Evolutionary conservation across 1,140 invertebrate species (phyloP).

Genomic region (Helicorthomorpha holstii): DNA sequence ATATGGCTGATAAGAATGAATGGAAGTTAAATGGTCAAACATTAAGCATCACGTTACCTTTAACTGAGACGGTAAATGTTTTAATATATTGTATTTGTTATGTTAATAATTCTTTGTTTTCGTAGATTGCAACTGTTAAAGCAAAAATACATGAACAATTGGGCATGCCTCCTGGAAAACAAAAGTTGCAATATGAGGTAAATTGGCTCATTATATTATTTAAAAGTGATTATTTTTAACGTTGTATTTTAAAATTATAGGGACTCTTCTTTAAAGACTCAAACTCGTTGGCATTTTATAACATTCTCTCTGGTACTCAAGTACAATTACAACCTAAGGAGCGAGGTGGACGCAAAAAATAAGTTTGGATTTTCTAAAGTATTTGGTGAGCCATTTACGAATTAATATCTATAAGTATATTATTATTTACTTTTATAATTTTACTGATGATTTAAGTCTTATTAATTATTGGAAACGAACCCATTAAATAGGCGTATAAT

Average conservation of each 20-base stretch:
- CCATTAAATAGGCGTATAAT: too few species aligned
- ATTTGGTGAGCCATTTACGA: too few species aligned
- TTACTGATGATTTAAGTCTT: too few species aligned
- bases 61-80: slow-evolving; percentile 44
- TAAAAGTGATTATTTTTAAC: not conserved
- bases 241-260: slow-evolving; percentile 34
- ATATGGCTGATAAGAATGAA: slow-evolving; percentile 71
- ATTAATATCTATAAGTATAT: too few species aligned
- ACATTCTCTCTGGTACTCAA: slow-evolving; percentile 62
- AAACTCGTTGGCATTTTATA: slow-evolving; percentile 89
- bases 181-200: slow-evolving; percentile 84
- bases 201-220: slow-evolving; percentile 14
- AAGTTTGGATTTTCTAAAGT: too few species aligned
- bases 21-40: slow-evolving; percentile 93
- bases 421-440: too few species aligned
- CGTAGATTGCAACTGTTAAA: slow-evolving; percentile 63
- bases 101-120: slow-evolving; percentile 6
- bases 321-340: slow-evolving; percentile 89
- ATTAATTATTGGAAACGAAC: too few species aligned
- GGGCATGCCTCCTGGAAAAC: slow-evolving; percentile 90
- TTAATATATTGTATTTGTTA: not conserved
- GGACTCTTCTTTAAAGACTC: slow-evolving; percentile 97
- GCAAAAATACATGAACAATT: slow-evolving; percentile 71
- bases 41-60: slow-evolving; percentile 55
- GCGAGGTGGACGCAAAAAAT: slow-evolving; percentile 94